Conservation (phyloP, 2,888 invertebrate species). For the Auanema freiburgensis region DNA sequence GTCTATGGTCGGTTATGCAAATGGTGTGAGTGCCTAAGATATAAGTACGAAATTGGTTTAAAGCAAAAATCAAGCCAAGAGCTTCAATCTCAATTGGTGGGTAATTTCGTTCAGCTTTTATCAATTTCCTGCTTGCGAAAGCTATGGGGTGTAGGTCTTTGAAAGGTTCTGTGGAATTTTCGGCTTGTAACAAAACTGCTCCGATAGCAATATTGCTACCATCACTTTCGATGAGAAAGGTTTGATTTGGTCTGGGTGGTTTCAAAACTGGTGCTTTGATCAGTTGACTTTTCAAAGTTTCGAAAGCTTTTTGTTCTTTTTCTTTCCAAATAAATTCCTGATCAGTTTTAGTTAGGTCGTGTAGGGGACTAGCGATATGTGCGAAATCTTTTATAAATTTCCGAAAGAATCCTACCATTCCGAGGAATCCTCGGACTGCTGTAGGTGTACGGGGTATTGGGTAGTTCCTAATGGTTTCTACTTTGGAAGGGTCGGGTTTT, state of each 20-base stretch:
- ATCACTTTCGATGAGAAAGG: conserved; percentile 29
- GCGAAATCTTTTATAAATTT: conserved; percentile 38
- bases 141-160: conserved; percentile 30
- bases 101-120: conserved; percentile 20
- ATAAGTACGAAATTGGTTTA: conserved; percentile 25
- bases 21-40: conserved; percentile 21
- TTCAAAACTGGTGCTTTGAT: conserved; percentile 22
- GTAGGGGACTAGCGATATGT: conserved; percentile 25
- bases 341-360: conserved; percentile 27
- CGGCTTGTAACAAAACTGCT: conserved; percentile 22
- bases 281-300: conserved; percentile 24
- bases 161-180: conserved; percentile 13
- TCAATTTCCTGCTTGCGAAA: conserved; percentile 24
- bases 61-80: conserved; percentile 19
- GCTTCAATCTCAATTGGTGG: conserved; percentile 28
- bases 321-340: conserved; percentile 25
- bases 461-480: conserved; percentile 18
- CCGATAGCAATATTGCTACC: conserved; percentile 28
- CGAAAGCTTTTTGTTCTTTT: conserved; percentile 21
- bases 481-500: conserved; percentile 29
- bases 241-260: conserved; percentile 9
- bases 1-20: conserved; percentile 24
- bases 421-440: conserved; percentile 29
- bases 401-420: conserved; percentile 34
- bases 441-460: conserved; percentile 22